A percentile compares a stretch with the other conserved stretches of the same genome.
Evolutionary conservation across 2,888 invertebrate species (phyloP).

Genomic region (Willowsia nigromaculata): DNA sequence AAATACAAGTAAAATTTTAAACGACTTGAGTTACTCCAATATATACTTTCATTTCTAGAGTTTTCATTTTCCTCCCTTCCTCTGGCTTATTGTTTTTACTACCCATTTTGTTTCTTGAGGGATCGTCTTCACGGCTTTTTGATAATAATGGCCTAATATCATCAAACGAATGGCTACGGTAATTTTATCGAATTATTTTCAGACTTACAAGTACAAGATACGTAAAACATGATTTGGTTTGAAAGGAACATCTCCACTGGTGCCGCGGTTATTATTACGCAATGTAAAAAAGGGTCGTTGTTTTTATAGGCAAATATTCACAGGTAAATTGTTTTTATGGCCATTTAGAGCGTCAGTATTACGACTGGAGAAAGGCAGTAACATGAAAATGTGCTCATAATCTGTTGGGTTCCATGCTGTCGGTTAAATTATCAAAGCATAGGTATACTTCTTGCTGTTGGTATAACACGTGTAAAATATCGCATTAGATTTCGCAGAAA

Average conservation of each 20-base stretch:
- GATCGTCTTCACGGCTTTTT: constrained; percentile 53
- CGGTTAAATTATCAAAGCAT: background rate
- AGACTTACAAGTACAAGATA: background rate
- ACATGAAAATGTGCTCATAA: background rate
- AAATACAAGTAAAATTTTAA: background rate
- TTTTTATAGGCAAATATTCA: constrained; percentile 1
- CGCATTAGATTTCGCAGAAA: too few species aligned
- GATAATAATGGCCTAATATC: constrained; percentile 57
- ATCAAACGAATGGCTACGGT: constrained; percentile 41
- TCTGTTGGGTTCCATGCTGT: background rate
- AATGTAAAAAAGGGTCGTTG: background rate
- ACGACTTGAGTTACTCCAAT: background rate
- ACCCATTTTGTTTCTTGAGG: constrained; percentile 31
- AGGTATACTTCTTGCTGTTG: too few species aligned
- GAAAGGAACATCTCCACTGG: background rate
- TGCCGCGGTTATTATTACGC: constrained; percentile 14
- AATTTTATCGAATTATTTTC: constrained; percentile 44
- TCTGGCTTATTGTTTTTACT: background rate
- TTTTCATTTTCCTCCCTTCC: constrained; percentile 15
- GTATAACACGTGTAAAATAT: too few species aligned
- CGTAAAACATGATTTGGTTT: constrained; percentile 32
- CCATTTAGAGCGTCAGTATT: background rate
- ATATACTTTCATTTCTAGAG: constrained; percentile 36
- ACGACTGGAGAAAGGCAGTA: background rate
- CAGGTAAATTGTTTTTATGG: background rate